phyloP scores from a whole-genome alignment of 2,888 invertebrate species.

The Tetranychus truncatus region DNA sequence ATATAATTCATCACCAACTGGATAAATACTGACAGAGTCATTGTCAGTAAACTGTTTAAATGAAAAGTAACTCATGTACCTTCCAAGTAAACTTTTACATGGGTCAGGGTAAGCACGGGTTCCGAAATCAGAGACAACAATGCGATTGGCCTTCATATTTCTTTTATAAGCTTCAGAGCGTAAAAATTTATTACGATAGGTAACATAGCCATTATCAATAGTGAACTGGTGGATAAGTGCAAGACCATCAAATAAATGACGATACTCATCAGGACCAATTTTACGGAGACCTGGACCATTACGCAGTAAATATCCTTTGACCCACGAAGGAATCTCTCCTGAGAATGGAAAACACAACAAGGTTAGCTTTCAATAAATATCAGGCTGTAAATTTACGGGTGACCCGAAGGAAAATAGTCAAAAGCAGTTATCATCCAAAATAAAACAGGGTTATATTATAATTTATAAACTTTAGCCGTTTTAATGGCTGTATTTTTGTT shows the following conservation, averaged over 20 bases:
- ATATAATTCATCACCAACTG: conserved; percentile 68
- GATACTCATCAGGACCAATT: conserved; percentile 55
- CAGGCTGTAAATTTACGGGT: no score
- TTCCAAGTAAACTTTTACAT: conserved; percentile 36
- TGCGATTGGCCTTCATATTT: conserved; percentile 50
- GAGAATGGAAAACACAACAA: not conserved
- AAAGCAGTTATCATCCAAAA: no score
- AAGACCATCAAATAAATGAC: conserved; percentile 75
- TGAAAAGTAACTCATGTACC: conserved; percentile 27
- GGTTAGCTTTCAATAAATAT: no score
- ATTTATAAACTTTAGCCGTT: no score
- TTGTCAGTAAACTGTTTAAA: conserved; percentile 47
- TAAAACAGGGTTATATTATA: no score
- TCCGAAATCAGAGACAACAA: conserved; percentile 68
- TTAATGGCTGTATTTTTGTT: no score
- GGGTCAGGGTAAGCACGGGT: conserved; percentile 57
- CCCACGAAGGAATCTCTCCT: conserved; percentile 51
- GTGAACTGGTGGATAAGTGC: conserved; percentile 45
- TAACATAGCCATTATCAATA: conserved; percentile 47
- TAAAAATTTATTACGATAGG: conserved; percentile 60
- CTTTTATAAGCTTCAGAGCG: conserved; percentile 43
- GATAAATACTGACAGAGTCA: conserved; percentile 72
- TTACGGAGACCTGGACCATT: conserved; percentile 74
- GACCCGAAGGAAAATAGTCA: no score
- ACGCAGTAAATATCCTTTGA: conserved; percentile 55